Evolutionary conservation across 2,797 vertebrate genomes (phyloP).

Genomic region (Epinephelus coioides): DNA sequence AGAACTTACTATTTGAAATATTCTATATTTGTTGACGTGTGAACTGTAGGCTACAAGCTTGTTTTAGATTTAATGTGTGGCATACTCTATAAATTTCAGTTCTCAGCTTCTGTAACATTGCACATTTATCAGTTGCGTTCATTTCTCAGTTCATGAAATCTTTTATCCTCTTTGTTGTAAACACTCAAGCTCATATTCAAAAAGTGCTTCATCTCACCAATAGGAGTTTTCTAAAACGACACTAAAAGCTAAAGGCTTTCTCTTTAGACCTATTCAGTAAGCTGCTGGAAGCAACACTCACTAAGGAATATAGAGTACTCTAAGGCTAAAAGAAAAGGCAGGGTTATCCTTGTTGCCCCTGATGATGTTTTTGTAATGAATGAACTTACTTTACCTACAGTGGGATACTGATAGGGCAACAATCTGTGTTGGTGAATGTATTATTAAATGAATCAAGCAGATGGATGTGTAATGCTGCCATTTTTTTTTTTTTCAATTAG

Average conservation of each 20-base stretch:
- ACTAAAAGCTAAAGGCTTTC: conserved; percentile 2
- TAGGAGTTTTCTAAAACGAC: neutral
- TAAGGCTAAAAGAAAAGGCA: conserved; percentile 3
- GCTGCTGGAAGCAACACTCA: neutral
- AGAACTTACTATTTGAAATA: neutral
- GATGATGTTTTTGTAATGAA: conserved; percentile 23
- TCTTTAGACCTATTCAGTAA: conserved; percentile 8
- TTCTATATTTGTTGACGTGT: neutral
- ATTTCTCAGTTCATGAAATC: neutral
- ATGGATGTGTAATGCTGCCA: neutral
- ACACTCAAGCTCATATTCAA: neutral
- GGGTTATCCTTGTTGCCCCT: neutral
- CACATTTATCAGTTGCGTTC: too few relatives aligned
- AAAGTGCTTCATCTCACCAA: neutral
- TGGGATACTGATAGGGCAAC: neutral
- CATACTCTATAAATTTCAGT: neutral
- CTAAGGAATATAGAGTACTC: neutral
- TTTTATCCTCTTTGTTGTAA: neutral
- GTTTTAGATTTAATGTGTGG: neutral
- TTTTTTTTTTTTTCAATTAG: neutral
- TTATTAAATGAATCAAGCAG: conserved; percentile 4
- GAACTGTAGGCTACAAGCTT: too few relatives aligned
- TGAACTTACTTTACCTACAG: neutral
- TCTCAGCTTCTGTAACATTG: too few relatives aligned
- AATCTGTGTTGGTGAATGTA: neutral